Base-by-base conservation (phyloP, 2,797 vertebrate species). In the Cynopterus sphinx region DNA sequence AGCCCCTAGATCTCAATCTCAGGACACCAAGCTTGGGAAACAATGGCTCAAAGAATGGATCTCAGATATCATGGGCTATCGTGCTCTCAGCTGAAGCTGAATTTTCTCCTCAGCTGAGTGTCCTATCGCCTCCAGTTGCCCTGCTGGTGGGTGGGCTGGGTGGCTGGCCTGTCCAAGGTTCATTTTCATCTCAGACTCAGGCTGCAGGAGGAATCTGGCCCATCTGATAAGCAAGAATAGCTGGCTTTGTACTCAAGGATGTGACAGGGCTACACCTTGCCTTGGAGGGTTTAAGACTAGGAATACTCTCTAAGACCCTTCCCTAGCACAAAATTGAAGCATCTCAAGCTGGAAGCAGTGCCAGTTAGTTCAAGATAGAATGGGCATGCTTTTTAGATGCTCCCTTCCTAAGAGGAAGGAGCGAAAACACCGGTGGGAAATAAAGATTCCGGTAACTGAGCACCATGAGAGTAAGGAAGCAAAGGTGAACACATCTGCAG, bases 231-330 rank as follows among this genome's bases (percentile, higher is more conserved):
- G 22, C 13, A 79, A 51, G 36, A 79, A 61, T n/a, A 77, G 31
- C 82, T 75, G 15, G 15, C 26, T 51, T 41, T 57, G 41, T 71
- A 31, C 46, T 84, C 43, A 46, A 65, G n/a, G 36, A 41, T 12
- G 21, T 41, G 39, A 17, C 2, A 3, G 4, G 36, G 19, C 55
- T 41, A 24, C 22, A 7, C 46, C 43, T 61, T n/a, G 3, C 36
- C 26, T 33, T 3, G 6, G 17, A 31, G 67, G 49, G 21, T 5
- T 0, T 0, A 28, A 70, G 61, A 21, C 2, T 24, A 4, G 1
- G 3, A 26, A 21, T 9, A 21, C 17, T 61, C 22, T 43, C 15
- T 7, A 24, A 68, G 57, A 59, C 41, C 26, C n/a, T 28, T 36
- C n/a, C 2, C 0, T 11, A 59, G 33, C 41, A 51, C 41, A 6